A percentile compares a stretch with the other conserved stretches of the same genome.
Conservation (phyloP, 1,140 invertebrate species). For the Andricus grossulariae region DNA sequence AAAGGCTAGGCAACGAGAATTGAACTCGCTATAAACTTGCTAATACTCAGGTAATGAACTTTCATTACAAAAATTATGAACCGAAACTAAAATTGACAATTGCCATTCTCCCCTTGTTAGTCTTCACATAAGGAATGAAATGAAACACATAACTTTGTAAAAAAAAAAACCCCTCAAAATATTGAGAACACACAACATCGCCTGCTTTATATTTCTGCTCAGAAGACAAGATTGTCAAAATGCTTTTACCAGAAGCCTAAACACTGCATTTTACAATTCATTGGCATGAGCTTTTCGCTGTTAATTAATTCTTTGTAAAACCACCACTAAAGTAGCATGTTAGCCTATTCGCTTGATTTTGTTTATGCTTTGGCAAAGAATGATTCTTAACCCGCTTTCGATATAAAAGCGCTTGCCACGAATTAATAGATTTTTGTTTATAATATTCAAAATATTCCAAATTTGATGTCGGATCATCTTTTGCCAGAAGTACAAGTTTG, state of each 20-base stretch:
- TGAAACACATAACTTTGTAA: too few species aligned
- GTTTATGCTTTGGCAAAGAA: conserved; percentile 58
- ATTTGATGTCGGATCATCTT: conserved; percentile 41
- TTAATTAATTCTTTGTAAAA: conserved; percentile 57
- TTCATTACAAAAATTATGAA: too few species aligned
- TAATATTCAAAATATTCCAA: not conserved
- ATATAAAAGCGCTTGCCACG: not conserved
- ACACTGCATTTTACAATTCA: conserved; percentile 37
- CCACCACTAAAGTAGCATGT: conserved; percentile 61
- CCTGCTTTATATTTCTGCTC: too few species aligned
- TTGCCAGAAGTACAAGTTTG: conserved; percentile 52
- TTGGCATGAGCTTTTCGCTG: conserved; percentile 64
- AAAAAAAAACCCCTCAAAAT: not conserved
- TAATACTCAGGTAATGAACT: too few species aligned
- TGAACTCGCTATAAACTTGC: too few species aligned
- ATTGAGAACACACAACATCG: not conserved
- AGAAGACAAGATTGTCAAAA: conserved; percentile 41
- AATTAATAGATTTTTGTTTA: not conserved
- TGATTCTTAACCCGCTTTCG: conserved; percentile 5
- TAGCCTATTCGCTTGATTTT: conserved; percentile 61
- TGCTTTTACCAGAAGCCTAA: conserved; percentile 34
- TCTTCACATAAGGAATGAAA: too few species aligned
- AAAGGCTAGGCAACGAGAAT: too few species aligned
- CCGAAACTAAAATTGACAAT: too few species aligned
- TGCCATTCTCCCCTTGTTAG: too few species aligned